Evolutionary conservation across 2,888 invertebrate genomes (phyloP).

Genomic region (Lochmaea crataegi): DNA sequence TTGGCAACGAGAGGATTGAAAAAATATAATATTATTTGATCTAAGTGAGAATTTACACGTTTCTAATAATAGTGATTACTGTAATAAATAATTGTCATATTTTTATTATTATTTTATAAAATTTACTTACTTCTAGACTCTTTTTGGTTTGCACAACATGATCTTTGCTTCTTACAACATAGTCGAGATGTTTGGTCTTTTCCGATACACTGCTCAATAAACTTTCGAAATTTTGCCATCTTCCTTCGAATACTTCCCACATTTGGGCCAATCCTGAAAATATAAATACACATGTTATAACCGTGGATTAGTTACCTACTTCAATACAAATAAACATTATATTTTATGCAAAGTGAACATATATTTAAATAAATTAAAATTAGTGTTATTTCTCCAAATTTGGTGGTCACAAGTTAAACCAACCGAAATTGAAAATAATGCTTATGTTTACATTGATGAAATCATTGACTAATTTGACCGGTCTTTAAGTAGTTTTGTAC

Average conservation of each 20-base stretch:
- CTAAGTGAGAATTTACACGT: background rate
- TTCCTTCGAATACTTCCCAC: constrained; percentile 84
- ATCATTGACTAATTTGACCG: no score
- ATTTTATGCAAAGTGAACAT: no score
- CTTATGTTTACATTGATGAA: no score
- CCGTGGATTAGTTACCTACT: no score
- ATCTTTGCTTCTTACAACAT: constrained; percentile 78
- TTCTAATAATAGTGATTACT: no score
- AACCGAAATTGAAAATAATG: no score
- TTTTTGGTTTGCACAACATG: constrained; percentile 79
- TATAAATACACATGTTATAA: no score
- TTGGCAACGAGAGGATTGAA: background rate
- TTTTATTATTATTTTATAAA: background rate
- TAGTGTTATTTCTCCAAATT: no score
- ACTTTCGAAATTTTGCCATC: constrained; percentile 77
- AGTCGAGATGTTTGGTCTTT: constrained; percentile 81
- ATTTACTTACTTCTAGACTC: constrained; percentile 73
- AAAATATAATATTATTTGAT: background rate
- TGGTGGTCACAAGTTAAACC: no score
- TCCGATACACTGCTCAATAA: constrained; percentile 79
- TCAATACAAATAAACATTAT: no score
- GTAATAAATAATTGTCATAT: background rate
- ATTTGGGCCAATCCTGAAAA: constrained; percentile 68
- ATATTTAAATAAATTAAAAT: no score
- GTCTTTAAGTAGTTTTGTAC: no score